phyloP scores from a whole-genome alignment of 2,888 invertebrate species.

The Clitarchus hookeri region DNA sequence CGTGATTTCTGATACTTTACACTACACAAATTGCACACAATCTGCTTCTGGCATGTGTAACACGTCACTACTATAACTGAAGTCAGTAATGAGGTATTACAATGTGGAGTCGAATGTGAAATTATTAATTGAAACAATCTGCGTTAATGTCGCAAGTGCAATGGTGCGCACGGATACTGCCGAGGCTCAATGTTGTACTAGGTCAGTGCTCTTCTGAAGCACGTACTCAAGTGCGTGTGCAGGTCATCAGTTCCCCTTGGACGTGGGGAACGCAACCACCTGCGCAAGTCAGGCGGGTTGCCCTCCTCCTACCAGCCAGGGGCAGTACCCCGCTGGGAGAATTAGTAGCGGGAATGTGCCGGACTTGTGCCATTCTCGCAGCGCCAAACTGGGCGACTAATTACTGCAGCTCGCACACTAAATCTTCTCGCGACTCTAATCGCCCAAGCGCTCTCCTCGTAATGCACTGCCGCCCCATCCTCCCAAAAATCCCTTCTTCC shows the following conservation, averaged over 20 bases:
- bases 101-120: no score
- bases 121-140: no score
- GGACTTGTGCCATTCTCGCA: conserved; percentile 9
- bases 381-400: background rate
- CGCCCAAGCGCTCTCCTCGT: conserved; percentile 2
- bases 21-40: no score
- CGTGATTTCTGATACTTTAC: no score
- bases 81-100: no score
- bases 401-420: conserved; percentile 8
- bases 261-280: background rate
- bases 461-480: background rate
- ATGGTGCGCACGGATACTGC: no score
- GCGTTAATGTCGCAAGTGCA: no score
- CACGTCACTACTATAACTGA: no score
- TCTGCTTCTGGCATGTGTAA: no score
- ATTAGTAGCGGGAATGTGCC: background rate
- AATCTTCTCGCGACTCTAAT: conserved; percentile 14
- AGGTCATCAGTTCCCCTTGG: background rate
- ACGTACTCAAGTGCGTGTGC: background rate
- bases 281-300: background rate
- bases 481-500: background rate
- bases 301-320: background rate
- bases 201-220: no score
- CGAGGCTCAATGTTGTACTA: no score
- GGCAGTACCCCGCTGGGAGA: background rate